These are phyloP conservation scores for Drosophila leontia DNA, from an alignment of 1,140 invertebrate species.

Conservation along the genomic window DNA sequence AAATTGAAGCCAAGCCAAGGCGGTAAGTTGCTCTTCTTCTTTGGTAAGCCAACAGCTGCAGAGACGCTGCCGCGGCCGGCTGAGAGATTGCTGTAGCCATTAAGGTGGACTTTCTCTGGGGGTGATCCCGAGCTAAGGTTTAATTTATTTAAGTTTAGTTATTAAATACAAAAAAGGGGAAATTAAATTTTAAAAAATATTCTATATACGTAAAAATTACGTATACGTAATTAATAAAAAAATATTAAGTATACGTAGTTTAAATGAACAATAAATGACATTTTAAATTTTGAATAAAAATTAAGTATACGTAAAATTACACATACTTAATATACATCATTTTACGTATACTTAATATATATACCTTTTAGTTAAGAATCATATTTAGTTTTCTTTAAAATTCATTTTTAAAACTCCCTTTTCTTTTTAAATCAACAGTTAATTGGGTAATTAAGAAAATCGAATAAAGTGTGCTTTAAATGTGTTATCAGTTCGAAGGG, in stretches of 20 bases:
- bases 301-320: too few relatives aligned
- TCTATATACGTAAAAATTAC: too few relatives aligned
- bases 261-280: too few relatives aligned
- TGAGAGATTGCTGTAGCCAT: not conserved
- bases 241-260: not conserved
- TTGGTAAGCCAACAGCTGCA: constrained; percentile 17
- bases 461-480: too few relatives aligned
- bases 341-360: too few relatives aligned
- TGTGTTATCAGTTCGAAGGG: not conserved
- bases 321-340: too few relatives aligned
- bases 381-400: too few relatives aligned
- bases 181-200: too few relatives aligned
- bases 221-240: not conserved
- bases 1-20: constrained; percentile 44
- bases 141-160: not conserved
- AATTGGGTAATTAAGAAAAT: not conserved
- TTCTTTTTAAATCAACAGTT: not conserved
- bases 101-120: constrained; percentile 4
- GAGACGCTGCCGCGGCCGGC: constrained; percentile 7
- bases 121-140: not conserved
- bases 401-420: not conserved
- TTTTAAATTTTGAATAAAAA: too few relatives aligned
- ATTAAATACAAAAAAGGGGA: too few relatives aligned
- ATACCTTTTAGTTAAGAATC: too few relatives aligned
- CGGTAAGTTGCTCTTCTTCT: constrained; percentile 33